A percentile compares a stretch with the other conserved stretches of the same genome.
phyloP scores from a whole-genome alignment of 2,888 invertebrate species.

The Leptogaster cylindrica region DNA sequence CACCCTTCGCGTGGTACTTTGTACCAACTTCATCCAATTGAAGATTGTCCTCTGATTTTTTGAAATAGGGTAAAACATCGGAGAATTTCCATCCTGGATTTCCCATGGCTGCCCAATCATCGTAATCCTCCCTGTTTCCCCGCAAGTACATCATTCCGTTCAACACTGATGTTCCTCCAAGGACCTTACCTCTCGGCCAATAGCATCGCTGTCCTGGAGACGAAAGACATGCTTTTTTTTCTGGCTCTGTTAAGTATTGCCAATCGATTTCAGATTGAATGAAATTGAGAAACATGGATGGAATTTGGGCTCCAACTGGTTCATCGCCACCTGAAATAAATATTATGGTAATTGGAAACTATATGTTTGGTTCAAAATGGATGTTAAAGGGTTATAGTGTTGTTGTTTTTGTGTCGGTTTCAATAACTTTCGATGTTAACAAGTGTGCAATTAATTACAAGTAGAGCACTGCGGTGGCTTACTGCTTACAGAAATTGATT shows the following conservation, averaged over 20 bases:
- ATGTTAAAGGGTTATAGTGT: too few relatives aligned
- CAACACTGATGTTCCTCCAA: constrained; percentile 91
- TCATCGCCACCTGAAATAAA: constrained; percentile 74
- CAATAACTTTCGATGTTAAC: too few relatives aligned
- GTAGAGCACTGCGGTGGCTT: too few relatives aligned
- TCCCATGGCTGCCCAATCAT: constrained; percentile 84
- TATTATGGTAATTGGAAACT: too few relatives aligned
- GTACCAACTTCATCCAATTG: constrained; percentile 73
- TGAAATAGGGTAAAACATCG: constrained; percentile 88
- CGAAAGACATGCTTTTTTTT: constrained; percentile 76
- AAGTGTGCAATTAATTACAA: too few relatives aligned
- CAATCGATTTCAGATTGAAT: constrained; percentile 87
- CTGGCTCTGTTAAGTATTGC: constrained; percentile 85
- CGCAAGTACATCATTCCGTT: constrained; percentile 97
- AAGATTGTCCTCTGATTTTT: constrained; percentile 84
- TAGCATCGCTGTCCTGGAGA: constrained; percentile 75
- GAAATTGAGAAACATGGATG: constrained; percentile 88
- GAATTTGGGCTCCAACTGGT: constrained; percentile 86
- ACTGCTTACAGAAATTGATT: too few relatives aligned
- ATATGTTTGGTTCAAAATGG: too few relatives aligned
- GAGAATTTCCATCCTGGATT: constrained; percentile 89
- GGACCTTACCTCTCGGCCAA: constrained; percentile 86
- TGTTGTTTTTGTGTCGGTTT: too few relatives aligned
- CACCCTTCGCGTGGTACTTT: constrained; percentile 79
- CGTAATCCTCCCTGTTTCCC: constrained; percentile 85